Conservation (phyloP, 2,113 vertebrate species). For the Eulemur rufifrons region DNA sequence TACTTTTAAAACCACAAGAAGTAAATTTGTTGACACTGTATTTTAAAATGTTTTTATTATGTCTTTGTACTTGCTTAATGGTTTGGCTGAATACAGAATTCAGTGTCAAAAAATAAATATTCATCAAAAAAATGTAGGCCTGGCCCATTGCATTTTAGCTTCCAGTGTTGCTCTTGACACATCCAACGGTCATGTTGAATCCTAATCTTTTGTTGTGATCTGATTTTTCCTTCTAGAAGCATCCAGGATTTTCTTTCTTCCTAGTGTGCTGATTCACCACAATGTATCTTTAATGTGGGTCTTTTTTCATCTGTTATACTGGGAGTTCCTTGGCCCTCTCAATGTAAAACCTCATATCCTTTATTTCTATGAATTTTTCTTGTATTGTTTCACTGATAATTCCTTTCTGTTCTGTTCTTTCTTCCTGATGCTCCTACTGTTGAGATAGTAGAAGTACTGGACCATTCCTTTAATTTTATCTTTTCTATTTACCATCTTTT, state of each 20-base stretch:
- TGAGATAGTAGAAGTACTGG: constrained; percentile 1
- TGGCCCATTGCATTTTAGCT: not conserved
- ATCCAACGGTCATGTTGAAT: not conserved
- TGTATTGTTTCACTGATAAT: not conserved
- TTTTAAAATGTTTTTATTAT: constrained; percentile 31
- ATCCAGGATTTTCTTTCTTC: not conserved
- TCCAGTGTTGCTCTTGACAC: not conserved
- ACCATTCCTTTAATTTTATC: not conserved
- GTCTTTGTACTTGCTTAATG: not conserved
- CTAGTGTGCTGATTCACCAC: not conserved
- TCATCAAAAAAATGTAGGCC: not conserved
- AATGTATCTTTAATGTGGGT: not conserved
- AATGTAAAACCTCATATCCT: not conserved
- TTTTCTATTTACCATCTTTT: not conserved
- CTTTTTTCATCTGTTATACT: not conserved
- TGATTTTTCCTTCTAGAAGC: not conserved
- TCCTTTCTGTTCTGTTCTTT: not conserved
- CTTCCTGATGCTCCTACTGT: not conserved
- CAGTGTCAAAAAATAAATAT: constrained; percentile 6
- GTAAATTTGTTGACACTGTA: not conserved
- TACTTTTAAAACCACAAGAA: not conserved
- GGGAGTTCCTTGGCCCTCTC: not conserved
- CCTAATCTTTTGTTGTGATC: not conserved
- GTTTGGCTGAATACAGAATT: not conserved
- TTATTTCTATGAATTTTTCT: not conserved